These are phyloP conservation scores for Apteryx mantelli DNA, from an alignment of 2,113 vertebrate species.

Conservation along the genomic window DNA sequence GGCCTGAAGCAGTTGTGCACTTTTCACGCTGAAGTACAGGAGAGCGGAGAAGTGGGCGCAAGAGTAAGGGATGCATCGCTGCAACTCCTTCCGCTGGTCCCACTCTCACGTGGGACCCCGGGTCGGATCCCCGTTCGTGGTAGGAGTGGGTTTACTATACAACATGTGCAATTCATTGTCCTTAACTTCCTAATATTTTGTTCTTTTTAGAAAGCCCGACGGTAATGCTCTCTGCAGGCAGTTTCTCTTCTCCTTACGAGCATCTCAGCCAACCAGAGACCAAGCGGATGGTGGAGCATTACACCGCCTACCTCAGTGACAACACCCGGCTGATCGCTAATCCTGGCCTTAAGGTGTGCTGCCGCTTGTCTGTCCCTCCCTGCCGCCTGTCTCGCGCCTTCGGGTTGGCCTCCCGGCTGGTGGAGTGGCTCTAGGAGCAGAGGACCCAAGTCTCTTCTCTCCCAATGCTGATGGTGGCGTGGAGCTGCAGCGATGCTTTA, in stretches of 20 bases:
- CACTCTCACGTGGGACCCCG: not conserved
- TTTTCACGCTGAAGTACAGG: rapidly evolving
- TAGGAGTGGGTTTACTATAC: rapidly evolving
- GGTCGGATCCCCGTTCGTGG: rapidly evolving
- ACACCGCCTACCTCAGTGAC: conserved; percentile 98
- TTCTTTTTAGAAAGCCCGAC: conserved; percentile 90
- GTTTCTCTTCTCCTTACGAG: conserved; percentile 97
- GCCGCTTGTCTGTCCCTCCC: too few relatives aligned
- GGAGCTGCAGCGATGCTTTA: not conserved
- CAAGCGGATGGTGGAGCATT: conserved; percentile 99
- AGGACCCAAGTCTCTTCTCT: not conserved
- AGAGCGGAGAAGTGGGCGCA: not conserved
- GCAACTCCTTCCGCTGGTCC: too few relatives aligned
- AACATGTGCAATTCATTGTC: rapidly evolving
- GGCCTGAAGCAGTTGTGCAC: not conserved
- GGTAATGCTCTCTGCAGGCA: conserved; percentile 96
- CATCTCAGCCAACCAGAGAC: conserved; percentile 98
- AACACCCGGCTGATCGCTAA: conserved; percentile 98
- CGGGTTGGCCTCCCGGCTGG: not conserved
- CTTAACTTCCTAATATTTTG: not conserved
- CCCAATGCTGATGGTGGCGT: not conserved
- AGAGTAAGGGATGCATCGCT: not conserved
- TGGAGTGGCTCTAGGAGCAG: not conserved
- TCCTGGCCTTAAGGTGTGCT: conserved; percentile 91
- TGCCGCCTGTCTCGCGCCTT: not conserved